These are phyloP conservation scores for Stylophora pistillata DNA, from an alignment of 64 coral and sea anemone genomes.

Conservation along the genomic window DNA sequence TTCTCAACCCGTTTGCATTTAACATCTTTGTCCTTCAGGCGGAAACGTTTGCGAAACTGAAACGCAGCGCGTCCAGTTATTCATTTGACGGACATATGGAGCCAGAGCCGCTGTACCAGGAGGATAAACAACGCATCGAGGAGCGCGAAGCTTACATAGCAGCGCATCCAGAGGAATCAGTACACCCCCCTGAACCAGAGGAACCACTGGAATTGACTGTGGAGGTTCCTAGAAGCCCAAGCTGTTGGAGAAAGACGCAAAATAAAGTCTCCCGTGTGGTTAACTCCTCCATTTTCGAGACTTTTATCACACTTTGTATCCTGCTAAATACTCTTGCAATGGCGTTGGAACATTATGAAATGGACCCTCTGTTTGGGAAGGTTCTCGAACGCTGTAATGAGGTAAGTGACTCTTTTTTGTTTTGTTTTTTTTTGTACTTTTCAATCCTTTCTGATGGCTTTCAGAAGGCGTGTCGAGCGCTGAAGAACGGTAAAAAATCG, in stretches of 20 bases:
- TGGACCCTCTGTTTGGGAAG: constrained; percentile 48
- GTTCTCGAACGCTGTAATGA: constrained; percentile 78
- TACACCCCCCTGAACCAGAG: constrained; percentile 39
- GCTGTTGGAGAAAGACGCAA: constrained; percentile 42
- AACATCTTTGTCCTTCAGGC: constrained; percentile 45
- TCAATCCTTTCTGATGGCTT: too few species aligned
- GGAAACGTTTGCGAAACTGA: constrained; percentile 68
- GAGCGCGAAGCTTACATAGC: constrained; percentile 40
- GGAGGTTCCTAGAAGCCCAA: constrained; percentile 52
- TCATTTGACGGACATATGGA: constrained; percentile 80
- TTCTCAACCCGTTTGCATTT: background rate
- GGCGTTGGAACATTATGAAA: constrained; percentile 77
- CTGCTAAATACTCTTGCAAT: constrained; percentile 87
- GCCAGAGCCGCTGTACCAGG: constrained; percentile 76
- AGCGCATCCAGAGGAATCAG: constrained; percentile 18
- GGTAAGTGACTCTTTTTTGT: constrained; percentile 33
- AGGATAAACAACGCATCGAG: constrained; percentile 56
- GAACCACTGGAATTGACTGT: constrained; percentile 48
- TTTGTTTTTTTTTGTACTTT: too few species aligned
- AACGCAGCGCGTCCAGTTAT: constrained; percentile 77
- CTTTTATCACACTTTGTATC: constrained; percentile 86
- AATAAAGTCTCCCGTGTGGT: constrained; percentile 19
- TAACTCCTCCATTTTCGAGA: constrained; percentile 71
- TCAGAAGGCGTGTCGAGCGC: too few species aligned
- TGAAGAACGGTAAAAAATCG: too few species aligned